A percentile compares a stretch with the other conserved stretches of the same genome.
phyloP scores from a whole-genome alignment of 2,888 invertebrate genomes.

The Sphaerophoria taeniata region DNA sequence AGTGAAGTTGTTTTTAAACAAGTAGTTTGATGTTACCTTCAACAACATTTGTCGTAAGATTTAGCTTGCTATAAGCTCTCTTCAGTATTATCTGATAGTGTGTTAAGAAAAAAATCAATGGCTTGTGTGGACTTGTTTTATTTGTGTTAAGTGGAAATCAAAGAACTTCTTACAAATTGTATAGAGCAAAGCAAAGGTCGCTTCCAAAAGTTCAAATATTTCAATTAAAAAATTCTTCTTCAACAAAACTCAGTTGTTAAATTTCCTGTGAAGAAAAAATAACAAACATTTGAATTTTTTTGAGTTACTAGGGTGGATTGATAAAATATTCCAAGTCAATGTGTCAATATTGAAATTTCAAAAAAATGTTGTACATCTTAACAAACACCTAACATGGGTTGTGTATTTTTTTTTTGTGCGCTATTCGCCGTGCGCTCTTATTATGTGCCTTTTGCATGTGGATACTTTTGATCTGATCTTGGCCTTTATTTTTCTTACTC shows the following conservation, averaged over 20 bases:
- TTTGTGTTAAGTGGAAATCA: too few species aligned
- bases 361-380: conserved; percentile 70
- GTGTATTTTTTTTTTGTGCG: background rate
- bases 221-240: conserved; percentile 24
- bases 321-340: conserved; percentile 22
- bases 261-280: background rate
- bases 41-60: too few species aligned
- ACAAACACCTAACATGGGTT: conserved; percentile 69
- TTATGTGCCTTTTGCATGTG: conserved; percentile 32
- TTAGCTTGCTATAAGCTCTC: too few species aligned
- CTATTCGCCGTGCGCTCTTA: conserved; percentile 17
- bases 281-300: background rate
- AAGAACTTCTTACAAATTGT: too few species aligned
- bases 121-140: too few species aligned
- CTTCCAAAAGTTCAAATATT: background rate
- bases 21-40: too few species aligned
- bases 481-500: conserved; percentile 59
- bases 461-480: conserved; percentile 55
- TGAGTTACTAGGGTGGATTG: background rate
- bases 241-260: background rate
- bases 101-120: too few species aligned
- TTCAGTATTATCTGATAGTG: too few species aligned
- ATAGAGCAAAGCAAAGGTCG: background rate
- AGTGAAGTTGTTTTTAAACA: too few species aligned
- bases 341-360: conserved; percentile 35